A percentile compares a stretch with the other conserved stretches of the same genome.
Conservation (phyloP, 1,140 invertebrate genomes). For the Drosophila tsacasi region DNA sequence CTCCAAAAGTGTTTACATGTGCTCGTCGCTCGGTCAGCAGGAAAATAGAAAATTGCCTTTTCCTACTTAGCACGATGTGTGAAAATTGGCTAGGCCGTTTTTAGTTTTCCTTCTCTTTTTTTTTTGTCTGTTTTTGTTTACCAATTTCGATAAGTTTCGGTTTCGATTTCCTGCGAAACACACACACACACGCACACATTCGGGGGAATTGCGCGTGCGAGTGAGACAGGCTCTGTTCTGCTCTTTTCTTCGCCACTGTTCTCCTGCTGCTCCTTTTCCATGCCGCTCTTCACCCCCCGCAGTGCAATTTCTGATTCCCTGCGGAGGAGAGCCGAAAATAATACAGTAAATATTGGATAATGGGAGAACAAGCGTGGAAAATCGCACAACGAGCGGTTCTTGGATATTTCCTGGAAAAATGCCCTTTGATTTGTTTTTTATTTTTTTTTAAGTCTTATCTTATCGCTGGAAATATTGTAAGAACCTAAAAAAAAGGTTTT, state of each 20-base stretch:
- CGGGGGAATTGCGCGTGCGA: not conserved
- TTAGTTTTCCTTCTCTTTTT: constrained; percentile 32
- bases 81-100: constrained; percentile 70
- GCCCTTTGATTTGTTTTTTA: no score
- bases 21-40: constrained; percentile 42
- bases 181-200: constrained; percentile 22
- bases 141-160: constrained; percentile 70
- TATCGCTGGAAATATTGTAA: not conserved
- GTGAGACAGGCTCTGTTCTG: constrained; percentile 27
- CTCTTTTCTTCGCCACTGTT: constrained; percentile 27
- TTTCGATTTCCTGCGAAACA: constrained; percentile 72
- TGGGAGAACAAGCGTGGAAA: constrained; percentile 13
- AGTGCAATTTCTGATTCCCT: constrained; percentile 53
- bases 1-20: constrained; percentile 75
- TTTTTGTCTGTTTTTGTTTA: constrained; percentile 57
- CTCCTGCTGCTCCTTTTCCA: constrained; percentile 4
- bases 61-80: constrained; percentile 59
- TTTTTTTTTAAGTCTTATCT: not conserved
- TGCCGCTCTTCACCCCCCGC: constrained; percentile 61
- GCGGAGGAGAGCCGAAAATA: constrained; percentile 37
- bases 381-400: not conserved
- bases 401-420: not conserved
- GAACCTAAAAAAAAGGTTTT: no score
- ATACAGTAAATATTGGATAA: constrained; percentile 43
- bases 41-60: constrained; percentile 75